Base-by-base conservation (phyloP, 2,113 vertebrate species). In the Bagarius yarrelli region DNA sequence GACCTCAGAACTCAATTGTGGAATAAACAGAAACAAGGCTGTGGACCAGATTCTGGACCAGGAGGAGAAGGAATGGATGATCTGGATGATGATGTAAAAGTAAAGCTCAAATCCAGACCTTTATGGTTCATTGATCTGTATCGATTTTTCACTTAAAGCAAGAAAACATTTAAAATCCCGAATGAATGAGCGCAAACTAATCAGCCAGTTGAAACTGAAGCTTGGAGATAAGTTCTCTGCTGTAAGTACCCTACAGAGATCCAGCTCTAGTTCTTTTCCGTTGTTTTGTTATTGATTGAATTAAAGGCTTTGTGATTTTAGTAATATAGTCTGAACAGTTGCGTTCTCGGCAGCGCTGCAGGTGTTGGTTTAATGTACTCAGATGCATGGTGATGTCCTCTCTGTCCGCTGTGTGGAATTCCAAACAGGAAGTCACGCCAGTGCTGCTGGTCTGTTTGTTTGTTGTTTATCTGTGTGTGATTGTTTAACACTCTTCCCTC, bases 211-310 rank as follows among this genome's bases (percentile, higher is more conserved):
- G 83, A 83, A 81, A 81, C 81, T 85, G 86, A 85, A 85, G 79
- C 83, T 36, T 83, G 86, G 83, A 81, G 86, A 83, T 84, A 81
- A 85, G 82, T 81, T 83, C 75, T 78, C 84, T 83, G 82, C 85
- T 82, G 87, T 88, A 88, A 88, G 87, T 88, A 88, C 85, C 77
- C 71, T 63, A 73, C 84, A 81, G 82, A 59, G 76, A 85, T 78
- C 82, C 79, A 67, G 79, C 47, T 79, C 78, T 85, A 75, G 78
- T 85, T 76, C 61, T 83, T 85, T 70, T 14, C 55, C 64, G 77
- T 79, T 72, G 4, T 50, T 30, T 15, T n/a, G 23, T 8, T 71
- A 1, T 85, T 83, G 72, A 70, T 76, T 78, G 52, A 77, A 81
- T 59, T 85, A 83, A 44, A 50, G 44, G 78, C 74, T 80, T 60